Percentiles rank a stretch among this genome's conserved stretches.
Conservation (phyloP, 2,888 invertebrate genomes). For the Luperina nickerlii region DNA sequence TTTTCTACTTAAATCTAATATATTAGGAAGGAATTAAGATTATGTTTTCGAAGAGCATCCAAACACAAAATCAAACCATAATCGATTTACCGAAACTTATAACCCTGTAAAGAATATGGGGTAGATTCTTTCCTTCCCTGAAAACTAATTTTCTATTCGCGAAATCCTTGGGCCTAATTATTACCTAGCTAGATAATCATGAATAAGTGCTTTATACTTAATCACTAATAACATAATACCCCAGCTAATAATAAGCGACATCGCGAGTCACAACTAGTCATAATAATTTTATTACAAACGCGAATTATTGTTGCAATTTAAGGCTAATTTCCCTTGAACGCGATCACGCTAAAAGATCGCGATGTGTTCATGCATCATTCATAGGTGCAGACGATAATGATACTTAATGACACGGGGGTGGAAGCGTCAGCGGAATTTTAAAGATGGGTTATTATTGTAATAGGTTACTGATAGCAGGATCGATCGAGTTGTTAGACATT, state of each 20-base stretch:
- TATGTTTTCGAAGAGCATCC: too few species aligned
- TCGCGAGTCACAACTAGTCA: conserved; percentile 40
- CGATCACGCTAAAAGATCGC: conserved; percentile 78
- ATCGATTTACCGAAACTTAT: not conserved
- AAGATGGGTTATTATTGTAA: conserved; percentile 61
- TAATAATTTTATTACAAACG: conserved; percentile 58
- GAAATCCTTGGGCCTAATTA: not conserved
- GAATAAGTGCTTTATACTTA: not conserved
- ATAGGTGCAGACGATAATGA: conserved; percentile 80
- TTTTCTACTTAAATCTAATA: not conserved
- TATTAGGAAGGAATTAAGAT: too few species aligned
- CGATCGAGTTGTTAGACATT: conserved; percentile 18
- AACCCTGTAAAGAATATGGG: not conserved
- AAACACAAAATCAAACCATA: too few species aligned
- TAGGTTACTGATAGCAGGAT: conserved; percentile 23
- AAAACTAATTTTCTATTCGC: not conserved
- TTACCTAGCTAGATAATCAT: conserved; percentile 6
- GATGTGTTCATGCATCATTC: conserved; percentile 85
- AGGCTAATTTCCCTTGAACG: conserved; percentile 80
- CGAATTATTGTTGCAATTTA: conserved; percentile 78
- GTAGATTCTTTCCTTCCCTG: not conserved
- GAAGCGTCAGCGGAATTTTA: conserved; percentile 53
- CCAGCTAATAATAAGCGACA: conserved; percentile 25
- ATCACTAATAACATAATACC: conserved; percentile 17
- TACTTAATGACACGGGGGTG: conserved; percentile 77